Evolutionary conservation across 2,797 vertebrate genomes (phyloP).

Genomic region (Oceanodroma leucorhoa): DNA sequence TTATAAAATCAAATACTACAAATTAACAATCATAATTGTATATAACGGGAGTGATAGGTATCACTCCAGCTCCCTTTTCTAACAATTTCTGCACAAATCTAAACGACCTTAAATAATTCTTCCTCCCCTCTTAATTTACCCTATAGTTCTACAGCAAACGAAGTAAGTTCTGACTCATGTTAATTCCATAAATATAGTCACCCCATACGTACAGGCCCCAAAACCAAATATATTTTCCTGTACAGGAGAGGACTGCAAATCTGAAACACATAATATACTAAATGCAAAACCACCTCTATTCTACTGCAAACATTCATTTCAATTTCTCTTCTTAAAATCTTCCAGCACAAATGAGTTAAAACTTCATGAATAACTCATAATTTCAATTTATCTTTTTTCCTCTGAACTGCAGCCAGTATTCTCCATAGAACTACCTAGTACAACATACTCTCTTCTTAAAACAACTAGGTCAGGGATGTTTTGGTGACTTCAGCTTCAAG

Average conservation of each 20-base stretch:
- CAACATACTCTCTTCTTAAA: not conserved
- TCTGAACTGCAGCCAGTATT: not conserved
- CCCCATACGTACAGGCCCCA: not conserved
- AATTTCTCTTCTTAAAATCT: not conserved
- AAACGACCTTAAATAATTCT: not conserved
- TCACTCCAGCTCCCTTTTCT: not conserved
- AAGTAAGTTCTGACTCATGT: not conserved
- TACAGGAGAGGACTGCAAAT: not conserved
- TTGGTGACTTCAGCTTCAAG: not conserved
- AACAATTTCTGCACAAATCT: not conserved
- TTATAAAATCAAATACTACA: not conserved
- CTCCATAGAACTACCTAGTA: fast-evolving
- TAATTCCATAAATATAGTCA: not conserved
- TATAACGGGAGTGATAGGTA: fast-evolving
- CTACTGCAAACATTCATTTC: not conserved
- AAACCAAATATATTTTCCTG: not conserved
- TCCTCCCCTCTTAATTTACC: not conserved
- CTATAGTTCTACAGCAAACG: not conserved
- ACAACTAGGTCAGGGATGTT: not conserved
- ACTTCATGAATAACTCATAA: not conserved
- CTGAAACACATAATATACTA: not conserved
- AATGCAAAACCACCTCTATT: not conserved
- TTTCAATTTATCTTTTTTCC: not conserved
- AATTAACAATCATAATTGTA: not conserved
- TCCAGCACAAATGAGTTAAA: not conserved